Evolutionary conservation across 2,797 vertebrate genomes (phyloP).

Genomic region (Sebastiscus tertius): DNA sequence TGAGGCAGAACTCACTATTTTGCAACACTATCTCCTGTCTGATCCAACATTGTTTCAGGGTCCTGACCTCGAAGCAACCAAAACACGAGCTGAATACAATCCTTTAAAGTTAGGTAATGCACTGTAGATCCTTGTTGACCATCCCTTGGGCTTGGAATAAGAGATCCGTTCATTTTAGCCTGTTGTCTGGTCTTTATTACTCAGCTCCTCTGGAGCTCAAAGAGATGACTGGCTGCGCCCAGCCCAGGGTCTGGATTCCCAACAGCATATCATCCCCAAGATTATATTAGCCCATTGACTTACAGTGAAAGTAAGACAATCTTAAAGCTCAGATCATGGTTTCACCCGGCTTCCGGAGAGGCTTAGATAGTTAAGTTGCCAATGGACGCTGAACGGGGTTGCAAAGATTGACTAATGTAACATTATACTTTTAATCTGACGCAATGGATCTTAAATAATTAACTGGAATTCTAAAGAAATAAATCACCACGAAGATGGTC

Average conservation of each 20-base stretch:
- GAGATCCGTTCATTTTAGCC: constrained; percentile 58
- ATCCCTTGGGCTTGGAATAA: constrained; percentile 61
- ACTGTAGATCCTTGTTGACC: constrained; percentile 59
- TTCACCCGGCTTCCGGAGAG: constrained; percentile 44
- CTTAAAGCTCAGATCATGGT: constrained; percentile 43
- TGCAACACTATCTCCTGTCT: constrained; percentile 63
- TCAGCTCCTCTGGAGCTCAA: constrained; percentile 53
- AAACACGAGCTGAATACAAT: constrained; percentile 62
- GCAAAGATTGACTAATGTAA: constrained; percentile 26
- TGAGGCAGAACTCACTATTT: constrained; percentile 49
- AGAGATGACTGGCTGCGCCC: constrained; percentile 57
- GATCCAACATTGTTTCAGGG: constrained; percentile 66
- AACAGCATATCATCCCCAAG: constrained; percentile 48
- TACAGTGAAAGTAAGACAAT: constrained; percentile 46
- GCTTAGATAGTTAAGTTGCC: constrained; percentile 24
- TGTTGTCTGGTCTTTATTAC: constrained; percentile 75
- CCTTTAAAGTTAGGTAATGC: constrained; percentile 70
- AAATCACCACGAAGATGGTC: not conserved
- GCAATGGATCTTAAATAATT: not conserved
- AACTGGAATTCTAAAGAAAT: not conserved
- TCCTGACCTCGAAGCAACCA: constrained; percentile 65
- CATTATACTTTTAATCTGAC: constrained; percentile 29
- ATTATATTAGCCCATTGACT: constrained; percentile 56
- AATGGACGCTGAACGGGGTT: constrained; percentile 1
- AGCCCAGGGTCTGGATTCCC: constrained; percentile 39